A percentile compares a stretch with the other conserved stretches of the same genome.
Evolutionary conservation across 1,140 invertebrate genomes (phyloP).

Genomic region (Drosophila micromelanica): DNA sequence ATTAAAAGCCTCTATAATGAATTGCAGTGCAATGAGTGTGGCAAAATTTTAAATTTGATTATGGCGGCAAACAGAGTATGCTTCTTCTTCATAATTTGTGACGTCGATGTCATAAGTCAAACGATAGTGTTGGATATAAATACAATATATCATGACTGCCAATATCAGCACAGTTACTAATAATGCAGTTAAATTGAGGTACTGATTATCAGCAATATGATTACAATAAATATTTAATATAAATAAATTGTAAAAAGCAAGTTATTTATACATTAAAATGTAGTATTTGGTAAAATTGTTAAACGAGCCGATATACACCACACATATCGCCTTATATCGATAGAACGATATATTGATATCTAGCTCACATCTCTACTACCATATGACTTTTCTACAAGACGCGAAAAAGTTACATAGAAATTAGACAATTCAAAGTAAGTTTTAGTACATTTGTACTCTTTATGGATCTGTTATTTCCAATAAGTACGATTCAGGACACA

Average conservation of each 20-base stretch:
- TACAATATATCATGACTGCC: not conserved
- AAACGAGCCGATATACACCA: not conserved
- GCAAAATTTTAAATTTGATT: not conserved
- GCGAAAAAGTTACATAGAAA: conserved; percentile 53
- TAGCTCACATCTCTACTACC: conserved; percentile 38
- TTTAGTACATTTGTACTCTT: conserved; percentile 17
- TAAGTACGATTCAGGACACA: conserved; percentile 24
- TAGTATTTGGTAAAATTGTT: not conserved
- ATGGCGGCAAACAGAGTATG: not conserved
- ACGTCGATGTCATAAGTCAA: not conserved
- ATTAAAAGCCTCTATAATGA: not conserved
- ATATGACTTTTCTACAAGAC: conserved; percentile 56
- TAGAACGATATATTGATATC: conserved; percentile 40
- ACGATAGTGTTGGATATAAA: not conserved
- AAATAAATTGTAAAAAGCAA: not conserved
- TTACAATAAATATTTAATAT: not conserved
- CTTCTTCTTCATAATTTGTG: conserved; percentile 1
- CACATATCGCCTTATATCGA: not conserved
- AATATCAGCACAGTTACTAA: not conserved
- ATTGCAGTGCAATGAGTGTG: not conserved
- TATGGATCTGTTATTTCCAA: conserved; percentile 8
- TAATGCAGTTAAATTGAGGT: too few relatives aligned
- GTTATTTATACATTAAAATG: not conserved
- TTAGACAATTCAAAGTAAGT: conserved; percentile 69
- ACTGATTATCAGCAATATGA: not conserved